Conservation (phyloP, 2,888 invertebrate species). For the Parnassius apollo region DNA sequence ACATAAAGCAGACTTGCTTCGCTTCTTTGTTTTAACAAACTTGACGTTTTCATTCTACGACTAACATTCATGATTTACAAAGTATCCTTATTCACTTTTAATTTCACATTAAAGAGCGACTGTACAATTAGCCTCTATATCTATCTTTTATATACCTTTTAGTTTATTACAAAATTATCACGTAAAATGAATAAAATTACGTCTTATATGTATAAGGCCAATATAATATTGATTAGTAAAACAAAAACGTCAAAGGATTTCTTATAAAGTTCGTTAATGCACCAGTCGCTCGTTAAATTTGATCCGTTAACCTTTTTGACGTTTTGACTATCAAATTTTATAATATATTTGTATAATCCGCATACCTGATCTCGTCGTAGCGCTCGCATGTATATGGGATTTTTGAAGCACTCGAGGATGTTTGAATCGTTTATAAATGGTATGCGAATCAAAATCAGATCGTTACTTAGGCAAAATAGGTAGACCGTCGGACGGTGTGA, state of each 20-base stretch:
- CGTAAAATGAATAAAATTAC: neutral
- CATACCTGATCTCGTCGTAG: slow-evolving; percentile 56
- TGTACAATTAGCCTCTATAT: neutral
- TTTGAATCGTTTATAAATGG: slow-evolving; percentile 45
- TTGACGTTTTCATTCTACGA: slow-evolving; percentile 30
- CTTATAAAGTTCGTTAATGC: neutral
- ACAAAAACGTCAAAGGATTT: neutral
- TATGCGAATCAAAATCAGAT: slow-evolving; percentile 45
- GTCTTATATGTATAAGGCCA: neutral
- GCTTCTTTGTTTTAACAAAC: slow-evolving; percentile 45
- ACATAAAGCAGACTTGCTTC: slow-evolving; percentile 48
- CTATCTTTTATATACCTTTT: too few relatives aligned
- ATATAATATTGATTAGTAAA: neutral
- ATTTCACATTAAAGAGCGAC: slow-evolving; percentile 1
- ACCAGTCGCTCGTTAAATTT: slow-evolving; percentile 1
- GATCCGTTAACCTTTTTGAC: neutral
- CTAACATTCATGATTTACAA: slow-evolving; percentile 29
- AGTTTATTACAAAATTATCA: neutral
- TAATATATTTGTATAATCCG: slow-evolving; percentile 58
- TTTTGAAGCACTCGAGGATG: slow-evolving; percentile 49
- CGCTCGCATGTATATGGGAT: slow-evolving; percentile 55
- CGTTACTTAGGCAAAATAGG: slow-evolving; percentile 49
- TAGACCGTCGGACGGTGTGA: slow-evolving; percentile 51
- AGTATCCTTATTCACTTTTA: neutral
- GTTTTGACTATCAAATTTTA: neutral